A percentile compares a stretch with the other conserved stretches of the same genome.
phyloP scores from a whole-genome alignment of 2,888 invertebrate genomes.

The Choristoneura rosaceana region DNA sequence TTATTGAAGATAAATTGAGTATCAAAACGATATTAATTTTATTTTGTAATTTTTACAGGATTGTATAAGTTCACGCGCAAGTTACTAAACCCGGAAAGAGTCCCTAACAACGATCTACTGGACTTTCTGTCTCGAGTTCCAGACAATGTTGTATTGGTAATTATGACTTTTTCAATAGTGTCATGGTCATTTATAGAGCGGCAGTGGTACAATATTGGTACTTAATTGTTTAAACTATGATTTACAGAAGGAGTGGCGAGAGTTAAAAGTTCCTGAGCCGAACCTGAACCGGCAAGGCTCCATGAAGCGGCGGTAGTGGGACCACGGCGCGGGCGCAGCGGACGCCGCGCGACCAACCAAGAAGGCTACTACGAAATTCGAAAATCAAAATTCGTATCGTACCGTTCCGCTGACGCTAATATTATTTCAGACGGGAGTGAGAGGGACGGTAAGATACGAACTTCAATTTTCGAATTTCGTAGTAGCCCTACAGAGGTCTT shows the following conservation, averaged over 20 bases:
- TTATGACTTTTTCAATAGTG: conserved; percentile 36
- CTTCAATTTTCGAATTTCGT: too few relatives aligned
- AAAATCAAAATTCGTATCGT: too few relatives aligned
- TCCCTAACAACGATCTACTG: conserved; percentile 77
- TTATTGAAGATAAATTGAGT: too few relatives aligned
- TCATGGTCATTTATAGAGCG: too few relatives aligned
- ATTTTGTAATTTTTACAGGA: conserved; percentile 61
- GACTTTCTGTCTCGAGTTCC: conserved; percentile 79
- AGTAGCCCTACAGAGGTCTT: too few relatives aligned
- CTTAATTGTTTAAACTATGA: neutral
- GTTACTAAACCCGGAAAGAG: conserved; percentile 68
- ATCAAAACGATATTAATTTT: neutral
- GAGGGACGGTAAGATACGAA: too few relatives aligned
- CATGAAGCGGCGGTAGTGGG: conserved; percentile 50
- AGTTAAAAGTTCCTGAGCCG: conserved; percentile 75
- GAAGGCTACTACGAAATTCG: too few relatives aligned
- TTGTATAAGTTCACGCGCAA: conserved; percentile 77
- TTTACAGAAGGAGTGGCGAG: conserved; percentile 80
- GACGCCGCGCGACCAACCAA: neutral
- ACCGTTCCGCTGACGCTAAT: too few relatives aligned
- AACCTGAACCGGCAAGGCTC: conserved; percentile 56
- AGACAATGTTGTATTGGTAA: conserved; percentile 75
- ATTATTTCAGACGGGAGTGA: too few relatives aligned
- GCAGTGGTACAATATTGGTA: too few relatives aligned
- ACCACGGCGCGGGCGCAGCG: conserved; percentile 23